phyloP scores from a whole-genome alignment of 2,888 invertebrate species.

The Bursaphelenchus okinawaensis region DNA sequence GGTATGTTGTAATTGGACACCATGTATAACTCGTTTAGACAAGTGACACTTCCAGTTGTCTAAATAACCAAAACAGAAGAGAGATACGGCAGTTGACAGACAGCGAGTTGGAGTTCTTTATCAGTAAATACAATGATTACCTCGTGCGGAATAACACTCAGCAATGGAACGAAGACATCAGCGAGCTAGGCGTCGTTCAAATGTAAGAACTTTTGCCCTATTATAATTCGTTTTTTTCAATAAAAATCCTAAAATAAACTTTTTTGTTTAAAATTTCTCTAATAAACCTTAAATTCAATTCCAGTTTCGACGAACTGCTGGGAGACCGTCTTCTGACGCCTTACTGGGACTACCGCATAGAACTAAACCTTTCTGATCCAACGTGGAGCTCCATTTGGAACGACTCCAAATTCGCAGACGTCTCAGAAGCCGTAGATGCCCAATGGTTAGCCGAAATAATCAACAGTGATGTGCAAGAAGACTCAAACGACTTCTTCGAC shows the following conservation, averaged over 20 bases:
- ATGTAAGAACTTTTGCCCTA: background rate
- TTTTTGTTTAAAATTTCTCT: too few relatives aligned
- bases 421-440: constrained; percentile 5
- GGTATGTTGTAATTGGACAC: too few relatives aligned
- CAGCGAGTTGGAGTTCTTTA: background rate
- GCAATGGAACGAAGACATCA: constrained; percentile 10
- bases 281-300: background rate
- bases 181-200: constrained; percentile 13
- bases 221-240: background rate
- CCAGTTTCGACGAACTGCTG: constrained; percentile 11
- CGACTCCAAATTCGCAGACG: background rate
- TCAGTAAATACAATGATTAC: constrained; percentile 3
- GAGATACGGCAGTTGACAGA: constrained; percentile 8
- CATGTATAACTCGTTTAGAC: background rate
- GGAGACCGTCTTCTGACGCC: constrained; percentile 10
- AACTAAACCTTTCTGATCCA: constrained; percentile 18
- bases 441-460: constrained; percentile 9
- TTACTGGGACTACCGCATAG: constrained; percentile 22
- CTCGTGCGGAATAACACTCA: constrained; percentile 6
- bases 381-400: background rate
- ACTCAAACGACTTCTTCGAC: constrained; percentile 4
- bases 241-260: too few relatives aligned
- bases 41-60: background rate
- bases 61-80: background rate
- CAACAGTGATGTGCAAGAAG: background rate